phyloP scores from a whole-genome alignment of 1,140 invertebrate species.

The Acromyrmex echinatior region DNA sequence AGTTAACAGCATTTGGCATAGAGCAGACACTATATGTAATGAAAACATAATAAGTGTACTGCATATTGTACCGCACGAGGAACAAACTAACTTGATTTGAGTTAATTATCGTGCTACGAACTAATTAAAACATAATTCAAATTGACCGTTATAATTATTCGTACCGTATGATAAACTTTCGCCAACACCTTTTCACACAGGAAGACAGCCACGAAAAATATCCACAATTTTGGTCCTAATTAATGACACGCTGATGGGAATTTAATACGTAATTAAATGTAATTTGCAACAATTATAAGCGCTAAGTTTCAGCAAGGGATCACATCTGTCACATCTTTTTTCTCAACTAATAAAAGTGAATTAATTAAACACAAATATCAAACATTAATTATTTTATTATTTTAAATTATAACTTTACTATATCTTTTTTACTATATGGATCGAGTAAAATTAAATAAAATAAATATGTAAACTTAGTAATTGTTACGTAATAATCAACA shows the following conservation, averaged over 20 bases:
- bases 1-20: not conserved
- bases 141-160: slow-evolving; percentile 34
- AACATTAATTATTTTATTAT: slow-evolving; percentile 12
- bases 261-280: slow-evolving; percentile 32
- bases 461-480: slow-evolving; percentile 1
- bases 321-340: not conserved
- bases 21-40: not conserved
- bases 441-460: slow-evolving; percentile 44
- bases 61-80: not conserved
- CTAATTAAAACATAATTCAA: slow-evolving; percentile 59
- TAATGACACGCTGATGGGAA: slow-evolving; percentile 35
- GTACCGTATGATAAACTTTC: slow-evolving; percentile 33
- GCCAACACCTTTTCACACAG: not conserved
- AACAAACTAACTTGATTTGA: slow-evolving; percentile 37
- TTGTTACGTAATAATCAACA: slow-evolving; percentile 31
- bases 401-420: slow-evolving; percentile 19
- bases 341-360: not conserved
- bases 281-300: slow-evolving; percentile 62
- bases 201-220: slow-evolving; percentile 12
- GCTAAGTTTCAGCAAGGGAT: not conserved
- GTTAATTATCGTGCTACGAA: slow-evolving; percentile 36
- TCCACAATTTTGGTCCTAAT: slow-evolving; percentile 14
- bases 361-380: slow-evolving; percentile 43
- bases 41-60: not conserved
- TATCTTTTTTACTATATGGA: not conserved